These are phyloP conservation scores for Odontocerum albicorne DNA, from an alignment of 2,888 invertebrate genomes.

Conservation along the genomic window DNA sequence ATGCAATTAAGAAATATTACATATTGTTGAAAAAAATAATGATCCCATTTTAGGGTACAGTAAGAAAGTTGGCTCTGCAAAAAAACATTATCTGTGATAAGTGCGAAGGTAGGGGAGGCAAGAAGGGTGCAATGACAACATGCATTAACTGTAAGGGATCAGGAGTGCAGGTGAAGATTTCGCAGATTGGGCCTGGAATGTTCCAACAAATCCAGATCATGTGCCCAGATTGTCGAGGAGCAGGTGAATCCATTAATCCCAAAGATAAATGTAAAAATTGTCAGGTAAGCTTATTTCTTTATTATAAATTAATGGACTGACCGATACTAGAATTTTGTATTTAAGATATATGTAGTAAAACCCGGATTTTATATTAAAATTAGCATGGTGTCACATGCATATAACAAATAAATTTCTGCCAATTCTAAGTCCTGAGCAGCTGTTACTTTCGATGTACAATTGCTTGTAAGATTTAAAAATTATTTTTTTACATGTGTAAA, in stretches of 20 bases:
- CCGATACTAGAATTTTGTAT: not conserved
- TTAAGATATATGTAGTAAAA: not conserved
- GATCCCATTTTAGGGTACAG: conserved; percentile 65
- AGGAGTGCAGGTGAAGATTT: conserved; percentile 79
- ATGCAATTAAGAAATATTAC: no score
- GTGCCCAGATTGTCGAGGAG: conserved; percentile 85
- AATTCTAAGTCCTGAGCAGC: not conserved
- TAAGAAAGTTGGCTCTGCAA: conserved; percentile 88
- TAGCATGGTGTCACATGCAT: no score
- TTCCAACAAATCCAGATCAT: conserved; percentile 89
- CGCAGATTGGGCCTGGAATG: conserved; percentile 64
- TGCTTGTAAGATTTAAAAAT: no score
- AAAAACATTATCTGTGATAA: conserved; percentile 96
- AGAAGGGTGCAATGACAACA: conserved; percentile 86
- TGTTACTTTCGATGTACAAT: no score
- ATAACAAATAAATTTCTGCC: not conserved
- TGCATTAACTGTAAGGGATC: conserved; percentile 87
- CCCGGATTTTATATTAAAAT: not conserved
- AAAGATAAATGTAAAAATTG: conserved; percentile 95
- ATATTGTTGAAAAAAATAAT: no score
- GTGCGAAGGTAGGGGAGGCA: conserved; percentile 95
- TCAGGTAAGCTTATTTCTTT: conserved; percentile 47
- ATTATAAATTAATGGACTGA: not conserved
- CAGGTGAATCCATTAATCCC: conserved; percentile 81
- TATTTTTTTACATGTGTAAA: no score